phyloP scores from a whole-genome alignment of 2,888 invertebrate genomes.

The Mesochorus sp. region DNA sequence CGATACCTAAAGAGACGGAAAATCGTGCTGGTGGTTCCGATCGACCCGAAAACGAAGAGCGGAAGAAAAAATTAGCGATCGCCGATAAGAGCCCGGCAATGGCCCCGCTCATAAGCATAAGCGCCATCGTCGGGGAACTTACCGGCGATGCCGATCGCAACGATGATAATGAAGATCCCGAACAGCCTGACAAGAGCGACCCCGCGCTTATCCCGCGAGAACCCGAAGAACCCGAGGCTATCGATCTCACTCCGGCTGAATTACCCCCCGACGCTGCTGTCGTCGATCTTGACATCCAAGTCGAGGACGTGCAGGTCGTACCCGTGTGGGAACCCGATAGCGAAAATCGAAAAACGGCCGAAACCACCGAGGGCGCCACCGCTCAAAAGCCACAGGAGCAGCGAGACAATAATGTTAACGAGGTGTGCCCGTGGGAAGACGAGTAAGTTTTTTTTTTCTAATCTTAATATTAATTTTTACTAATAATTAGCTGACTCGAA shows the following conservation, averaged over 20 bases:
- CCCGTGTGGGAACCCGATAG: slow-evolving; percentile 81
- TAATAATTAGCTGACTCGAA: not conserved
- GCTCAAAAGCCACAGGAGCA: slow-evolving; percentile 74
- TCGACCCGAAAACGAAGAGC: slow-evolving; percentile 26
- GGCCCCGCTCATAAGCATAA: slow-evolving; percentile 88
- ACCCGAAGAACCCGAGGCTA: slow-evolving; percentile 30
- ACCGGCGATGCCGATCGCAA: slow-evolving; percentile 65
- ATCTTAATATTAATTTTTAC: not conserved
- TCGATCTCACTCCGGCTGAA: slow-evolving; percentile 63
- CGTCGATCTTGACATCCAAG: slow-evolving; percentile 38
- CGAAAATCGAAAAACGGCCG: slow-evolving; percentile 68
- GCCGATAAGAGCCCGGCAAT: slow-evolving; percentile 74
- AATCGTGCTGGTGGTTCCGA: slow-evolving; percentile 16
- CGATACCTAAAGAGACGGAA: slow-evolving; percentile 69
- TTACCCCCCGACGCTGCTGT: slow-evolving; percentile 53
- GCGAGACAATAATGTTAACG: slow-evolving; percentile 87
- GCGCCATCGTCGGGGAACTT: slow-evolving; percentile 87
- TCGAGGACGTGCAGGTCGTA: slow-evolving; percentile 76
- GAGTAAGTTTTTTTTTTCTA: slow-evolving; percentile 87
- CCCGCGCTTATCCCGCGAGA: slow-evolving; percentile 83
- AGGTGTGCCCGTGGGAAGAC: slow-evolving; percentile 97
- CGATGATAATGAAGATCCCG: slow-evolving; percentile 81
- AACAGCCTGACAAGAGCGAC: slow-evolving; percentile 87
- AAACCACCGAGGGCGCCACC: slow-evolving; percentile 62
- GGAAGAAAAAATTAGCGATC: slow-evolving; percentile 29